A percentile compares a stretch with the other conserved stretches of the same genome.
phyloP scores from a whole-genome alignment of 2,888 invertebrate genomes.

The Atrina japonica region DNA sequence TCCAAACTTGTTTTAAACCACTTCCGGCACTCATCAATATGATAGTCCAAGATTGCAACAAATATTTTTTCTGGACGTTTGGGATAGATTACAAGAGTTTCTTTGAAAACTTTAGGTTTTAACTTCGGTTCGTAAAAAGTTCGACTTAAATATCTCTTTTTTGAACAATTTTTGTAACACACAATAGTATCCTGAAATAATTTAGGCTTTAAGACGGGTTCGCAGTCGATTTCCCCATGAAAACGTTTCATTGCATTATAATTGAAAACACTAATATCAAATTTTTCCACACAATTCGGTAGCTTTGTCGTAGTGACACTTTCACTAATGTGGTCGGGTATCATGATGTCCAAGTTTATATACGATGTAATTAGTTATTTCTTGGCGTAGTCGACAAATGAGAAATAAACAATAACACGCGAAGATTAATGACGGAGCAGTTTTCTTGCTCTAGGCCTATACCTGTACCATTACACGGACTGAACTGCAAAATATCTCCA shows the following conservation, averaged over 20 bases:
- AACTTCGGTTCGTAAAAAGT: constrained; percentile 69
- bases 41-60: constrained; percentile 67
- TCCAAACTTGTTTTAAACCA: constrained; percentile 75
- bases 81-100: constrained; percentile 67
- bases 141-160: constrained; percentile 66
- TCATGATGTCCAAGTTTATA: constrained; percentile 24
- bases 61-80: constrained; percentile 62
- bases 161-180: constrained; percentile 64
- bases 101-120: constrained; percentile 66
- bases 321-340: constrained; percentile 63
- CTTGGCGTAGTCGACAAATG: too few species aligned
- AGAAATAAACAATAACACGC: too few species aligned
- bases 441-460: too few species aligned
- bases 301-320: constrained; percentile 63
- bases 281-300: constrained; percentile 63
- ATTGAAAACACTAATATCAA: constrained; percentile 60
- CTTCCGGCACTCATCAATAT: constrained; percentile 69
- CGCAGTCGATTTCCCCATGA: constrained; percentile 64
- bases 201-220: constrained; percentile 65
- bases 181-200: constrained; percentile 63
- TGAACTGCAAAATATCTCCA: too few species aligned
- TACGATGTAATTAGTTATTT: too few species aligned
- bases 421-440: too few species aligned
- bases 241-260: constrained; percentile 64
- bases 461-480: too few species aligned